Evolutionary conservation across 2,797 vertebrate species (phyloP).

Genomic region (Craterocephalus amniculus): DNA sequence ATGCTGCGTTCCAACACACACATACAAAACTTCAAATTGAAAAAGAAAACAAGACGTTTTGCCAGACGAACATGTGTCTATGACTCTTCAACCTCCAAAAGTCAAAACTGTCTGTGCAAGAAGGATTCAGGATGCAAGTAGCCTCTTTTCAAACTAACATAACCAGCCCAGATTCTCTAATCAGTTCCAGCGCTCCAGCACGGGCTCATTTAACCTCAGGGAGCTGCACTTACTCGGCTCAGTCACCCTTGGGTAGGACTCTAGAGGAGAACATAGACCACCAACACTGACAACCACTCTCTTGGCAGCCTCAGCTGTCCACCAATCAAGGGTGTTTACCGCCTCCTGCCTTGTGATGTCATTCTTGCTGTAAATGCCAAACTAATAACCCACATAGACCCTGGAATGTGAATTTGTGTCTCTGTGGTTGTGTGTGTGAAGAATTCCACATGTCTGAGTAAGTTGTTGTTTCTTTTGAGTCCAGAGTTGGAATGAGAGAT

Average conservation of each 20-base stretch:
- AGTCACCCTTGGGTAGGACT: slow-evolving; percentile 55
- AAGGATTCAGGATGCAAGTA: slow-evolving; percentile 61
- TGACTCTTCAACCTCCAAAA: slow-evolving; percentile 37
- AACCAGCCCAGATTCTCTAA: slow-evolving; percentile 66
- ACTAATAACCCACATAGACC: slow-evolving; percentile 66
- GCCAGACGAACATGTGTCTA: slow-evolving; percentile 57
- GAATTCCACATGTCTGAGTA: slow-evolving; percentile 71
- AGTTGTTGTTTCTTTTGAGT: slow-evolving; percentile 68
- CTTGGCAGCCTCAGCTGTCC: slow-evolving; percentile 75
- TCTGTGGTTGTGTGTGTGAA: slow-evolving; percentile 63
- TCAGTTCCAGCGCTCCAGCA: slow-evolving; percentile 65
- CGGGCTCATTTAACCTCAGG: slow-evolving; percentile 58
- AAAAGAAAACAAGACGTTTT: slow-evolving; percentile 20
- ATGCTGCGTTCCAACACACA: slow-evolving; percentile 11
- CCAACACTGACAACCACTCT: slow-evolving; percentile 75
- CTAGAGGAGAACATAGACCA: slow-evolving; percentile 69
- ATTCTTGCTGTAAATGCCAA: slow-evolving; percentile 73
- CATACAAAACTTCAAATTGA: slow-evolving; percentile 16
- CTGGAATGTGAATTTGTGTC: slow-evolving; percentile 64
- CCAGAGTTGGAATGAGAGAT: slow-evolving; percentile 60
- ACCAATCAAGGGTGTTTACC: slow-evolving; percentile 82
- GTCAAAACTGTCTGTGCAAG: slow-evolving; percentile 51
- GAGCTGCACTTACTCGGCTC: slow-evolving; percentile 42
- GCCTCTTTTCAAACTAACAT: slow-evolving; percentile 71
- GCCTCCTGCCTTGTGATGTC: slow-evolving; percentile 78